Evolutionary conservation across 2,797 vertebrate genomes (phyloP).

Genomic region (Chaetodon trifasciatus): DNA sequence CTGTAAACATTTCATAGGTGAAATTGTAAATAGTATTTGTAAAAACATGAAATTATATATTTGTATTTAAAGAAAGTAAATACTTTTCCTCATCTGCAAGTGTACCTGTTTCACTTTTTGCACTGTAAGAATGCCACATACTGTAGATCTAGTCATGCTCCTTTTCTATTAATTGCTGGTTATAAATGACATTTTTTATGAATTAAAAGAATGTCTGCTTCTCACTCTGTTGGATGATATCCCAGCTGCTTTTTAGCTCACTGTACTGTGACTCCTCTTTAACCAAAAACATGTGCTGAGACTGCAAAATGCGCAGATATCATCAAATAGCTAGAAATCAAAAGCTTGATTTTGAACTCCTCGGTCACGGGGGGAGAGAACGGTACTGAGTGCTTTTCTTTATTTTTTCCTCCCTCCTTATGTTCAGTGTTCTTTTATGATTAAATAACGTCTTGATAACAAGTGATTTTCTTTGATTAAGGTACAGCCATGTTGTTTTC

Average conservation of each 20-base stretch:
- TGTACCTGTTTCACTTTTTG: conserved; percentile 60
- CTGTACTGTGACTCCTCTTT: conserved; percentile 12
- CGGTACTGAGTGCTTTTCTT: neutral
- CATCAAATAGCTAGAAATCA: conserved; percentile 18
- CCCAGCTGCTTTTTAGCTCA: conserved; percentile 17
- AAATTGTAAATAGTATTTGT: conserved; percentile 95
- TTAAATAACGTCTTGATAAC: conserved; percentile 22
- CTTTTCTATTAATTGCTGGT: conserved; percentile 63
- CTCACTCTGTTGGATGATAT: conserved; percentile 45
- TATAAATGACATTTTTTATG: conserved; percentile 43
- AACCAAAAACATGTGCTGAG: conserved; percentile 12
- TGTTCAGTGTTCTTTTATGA: conserved; percentile 16
- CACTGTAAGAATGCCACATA: conserved; percentile 68
- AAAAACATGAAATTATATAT: conserved; percentile 90
- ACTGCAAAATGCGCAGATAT: conserved; percentile 21
- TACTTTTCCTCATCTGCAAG: conserved; percentile 47
- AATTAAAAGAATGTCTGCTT: conserved; percentile 47
- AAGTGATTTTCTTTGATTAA: conserved; percentile 22
- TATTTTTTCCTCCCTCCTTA: neutral
- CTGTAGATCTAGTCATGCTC: conserved; percentile 43
- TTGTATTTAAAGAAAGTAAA: conserved; percentile 91
- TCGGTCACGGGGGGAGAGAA: neutral
- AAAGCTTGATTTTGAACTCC: conserved; percentile 5
- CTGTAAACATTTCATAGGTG: conserved; percentile 67
- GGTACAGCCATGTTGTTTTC: conserved; percentile 36